Base-by-base conservation (phyloP, 2,113 vertebrate genomes). In the Nannobrachium achirus region DNA sequence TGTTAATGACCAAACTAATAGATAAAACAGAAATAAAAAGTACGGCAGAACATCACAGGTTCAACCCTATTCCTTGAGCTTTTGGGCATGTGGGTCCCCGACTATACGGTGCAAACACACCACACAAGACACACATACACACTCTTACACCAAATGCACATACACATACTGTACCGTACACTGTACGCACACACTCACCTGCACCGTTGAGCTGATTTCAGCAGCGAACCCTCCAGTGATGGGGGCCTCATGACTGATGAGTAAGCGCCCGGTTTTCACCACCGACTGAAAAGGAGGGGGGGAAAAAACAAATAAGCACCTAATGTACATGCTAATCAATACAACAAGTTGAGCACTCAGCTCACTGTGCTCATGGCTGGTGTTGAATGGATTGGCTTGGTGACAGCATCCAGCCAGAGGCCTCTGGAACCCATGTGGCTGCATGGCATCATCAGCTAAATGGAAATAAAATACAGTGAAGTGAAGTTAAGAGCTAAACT, bases 241-340 rank as follows among this genome's bases (percentile, higher is more conserved):
- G 8, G 98, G 98, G 79, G 98, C 98, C 76, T 99, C 98, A 0
- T 99, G 98, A 86, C 96, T 99, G 81, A 99, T 93, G 73, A 99
- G 90, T 81, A 99, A 87, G 11, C 97, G 89, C 1, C 98, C 98
- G 0, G 98, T 99, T 91, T 98, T 99, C 55, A 82, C 92, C 86
- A 99, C 98, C 0, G 98, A 99, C 97, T 99, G 90, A 69, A 94
- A 90, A 38, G 39, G 25, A 60, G 11, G 59, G 69, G 63, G 13
- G 65, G 41, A 68, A 57, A 2, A 57, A 18, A 52, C 14, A 60
- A 8, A 19, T 25, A 33, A 33, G 25, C 50, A 13, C 88, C 55
- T 86, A 4, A 81, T 20, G 77, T 8, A 79, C 3, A 56, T 4
- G 50, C 13, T 13, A n/a, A 59, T 45, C 19, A 62, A 57, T 42